Base-by-base conservation (phyloP, 2,113 vertebrate genomes). In the Siniperca chuatsi region DNA sequence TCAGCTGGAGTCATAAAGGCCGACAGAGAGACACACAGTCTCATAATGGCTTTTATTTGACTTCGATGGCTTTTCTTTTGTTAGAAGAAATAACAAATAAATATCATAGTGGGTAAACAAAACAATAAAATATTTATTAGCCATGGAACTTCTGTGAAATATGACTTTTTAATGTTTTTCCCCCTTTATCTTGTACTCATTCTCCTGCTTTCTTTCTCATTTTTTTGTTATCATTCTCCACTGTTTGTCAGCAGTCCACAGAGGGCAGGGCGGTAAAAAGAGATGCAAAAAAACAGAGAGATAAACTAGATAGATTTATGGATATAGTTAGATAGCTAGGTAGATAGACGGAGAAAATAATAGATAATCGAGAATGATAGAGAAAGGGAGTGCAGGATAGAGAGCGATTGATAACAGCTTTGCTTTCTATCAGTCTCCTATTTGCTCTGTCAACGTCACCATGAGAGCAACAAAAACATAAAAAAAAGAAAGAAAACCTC, bases 111-210 rank as follows among this genome's bases (percentile, higher is more conserved):
- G 90, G 92, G 90, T 93, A 95, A 95, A 95, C 94, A 96, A 93
- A 95, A 89, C 92, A 90, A 93, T 94, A 92, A 95, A 94, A 92
- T 69, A 94, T 93, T 93, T 94, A 94, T 94, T 93, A 90, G 66
- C 78, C 33, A 40, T 82, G 74, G 65, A 90, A 86, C 78, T 75
- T 42, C 60, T 83, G 65, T 84, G 78, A 92, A 89, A 81, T 84
- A 85, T 82, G 58, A 70, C 68, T 87, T 85, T 83, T 83, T 76
- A 79, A 83, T 84, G 75, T 23, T 44, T 57, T 57, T 52, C 25
- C 12, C 42, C 21, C 58, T 83, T 78, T 78, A 61, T 80, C 68
- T 68, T 64, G 29, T 81, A 82, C 42, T 67, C 44, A 4, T 80
- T 79, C 61, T 62, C 3, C 10, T 65, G 52, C 40, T 89, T 79